phyloP scores from a whole-genome alignment of 2,888 invertebrate species.

The Coleophora deauratella region DNA sequence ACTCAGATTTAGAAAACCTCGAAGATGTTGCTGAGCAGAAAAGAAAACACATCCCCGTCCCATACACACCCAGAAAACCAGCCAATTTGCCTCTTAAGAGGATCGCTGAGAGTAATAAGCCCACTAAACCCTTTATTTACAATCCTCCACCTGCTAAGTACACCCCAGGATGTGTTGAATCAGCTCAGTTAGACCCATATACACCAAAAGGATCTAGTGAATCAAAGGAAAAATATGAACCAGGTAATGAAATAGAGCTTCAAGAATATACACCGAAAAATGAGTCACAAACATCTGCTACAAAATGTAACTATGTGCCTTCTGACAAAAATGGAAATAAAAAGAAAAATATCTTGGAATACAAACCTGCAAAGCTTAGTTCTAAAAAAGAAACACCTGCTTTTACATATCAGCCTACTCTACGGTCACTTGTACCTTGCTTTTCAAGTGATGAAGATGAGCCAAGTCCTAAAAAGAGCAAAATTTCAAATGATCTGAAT shows the following conservation, averaged over 20 bases:
- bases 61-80: constrained; percentile 67
- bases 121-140: constrained; percentile 54
- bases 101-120: constrained; percentile 46
- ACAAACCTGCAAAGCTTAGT: constrained; percentile 54
- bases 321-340: constrained; percentile 51
- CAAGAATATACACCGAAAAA: constrained; percentile 49
- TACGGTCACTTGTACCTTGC: constrained; percentile 55
- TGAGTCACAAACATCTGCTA: constrained; percentile 30
- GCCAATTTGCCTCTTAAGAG: constrained; percentile 47
- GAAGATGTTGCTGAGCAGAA: constrained; percentile 49
- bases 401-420: constrained; percentile 63
- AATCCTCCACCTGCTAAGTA: constrained; percentile 53
- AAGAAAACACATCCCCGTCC: constrained; percentile 65
- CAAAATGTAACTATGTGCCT: constrained; percentile 56
- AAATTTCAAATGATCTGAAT: constrained; percentile 48
- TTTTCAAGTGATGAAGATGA: constrained; percentile 71
- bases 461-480: constrained; percentile 46
- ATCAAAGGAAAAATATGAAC: constrained; percentile 54
- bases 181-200: constrained; percentile 47
- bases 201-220: constrained; percentile 52
- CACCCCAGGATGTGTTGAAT: constrained; percentile 52
- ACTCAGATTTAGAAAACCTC: constrained; percentile 34
- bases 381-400: constrained; percentile 34
- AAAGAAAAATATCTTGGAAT: constrained; percentile 60
- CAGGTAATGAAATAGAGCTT: constrained; percentile 48